phyloP scores from a whole-genome alignment of 2,797 vertebrate species.

The Neoniphon sammara region DNA sequence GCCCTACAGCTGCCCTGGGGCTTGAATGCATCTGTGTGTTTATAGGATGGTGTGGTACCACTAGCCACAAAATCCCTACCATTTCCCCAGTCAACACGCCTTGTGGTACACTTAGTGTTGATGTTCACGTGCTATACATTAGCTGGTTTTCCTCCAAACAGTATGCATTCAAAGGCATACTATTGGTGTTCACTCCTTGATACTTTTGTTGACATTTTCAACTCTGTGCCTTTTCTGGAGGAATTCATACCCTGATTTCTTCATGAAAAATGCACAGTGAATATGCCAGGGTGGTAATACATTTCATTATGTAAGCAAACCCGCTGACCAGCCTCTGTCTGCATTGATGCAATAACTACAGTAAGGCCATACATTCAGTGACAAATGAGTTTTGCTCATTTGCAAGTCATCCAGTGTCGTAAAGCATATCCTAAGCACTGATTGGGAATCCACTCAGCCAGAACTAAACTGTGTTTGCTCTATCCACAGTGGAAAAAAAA shows the following conservation, averaged over 20 bases:
- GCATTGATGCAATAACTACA: conserved; percentile 62
- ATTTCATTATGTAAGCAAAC: conserved; percentile 12
- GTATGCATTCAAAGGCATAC: conserved; percentile 14
- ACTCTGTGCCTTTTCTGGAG: conserved; percentile 13
- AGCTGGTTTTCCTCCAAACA: conserved; percentile 22
- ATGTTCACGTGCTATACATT: conserved; percentile 50
- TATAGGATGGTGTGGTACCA: conserved; percentile 65
- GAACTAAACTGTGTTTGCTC: conserved; percentile 96
- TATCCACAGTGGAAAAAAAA: conserved; percentile 87
- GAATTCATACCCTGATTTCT: conserved; percentile 8
- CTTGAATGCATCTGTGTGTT: conserved; percentile 83
- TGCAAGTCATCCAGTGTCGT: conserved; percentile 77
- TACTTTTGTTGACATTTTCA: conserved; percentile 20
- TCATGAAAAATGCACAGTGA: no score
- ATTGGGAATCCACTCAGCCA: conserved; percentile 90
- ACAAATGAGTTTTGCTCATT: conserved; percentile 82
- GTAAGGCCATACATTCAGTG: conserved; percentile 66
- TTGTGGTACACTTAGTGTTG: conserved; percentile 42
- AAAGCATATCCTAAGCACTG: conserved; percentile 87
- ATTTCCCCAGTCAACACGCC: conserved; percentile 44
- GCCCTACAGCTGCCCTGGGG: conserved; percentile 82
- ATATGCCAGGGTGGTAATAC: neutral
- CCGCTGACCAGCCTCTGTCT: conserved; percentile 15
- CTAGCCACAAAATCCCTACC: conserved; percentile 60
- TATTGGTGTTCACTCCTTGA: neutral